Base-by-base conservation (phyloP, 1,140 invertebrate species). In the Arctopsyche grandis region DNA sequence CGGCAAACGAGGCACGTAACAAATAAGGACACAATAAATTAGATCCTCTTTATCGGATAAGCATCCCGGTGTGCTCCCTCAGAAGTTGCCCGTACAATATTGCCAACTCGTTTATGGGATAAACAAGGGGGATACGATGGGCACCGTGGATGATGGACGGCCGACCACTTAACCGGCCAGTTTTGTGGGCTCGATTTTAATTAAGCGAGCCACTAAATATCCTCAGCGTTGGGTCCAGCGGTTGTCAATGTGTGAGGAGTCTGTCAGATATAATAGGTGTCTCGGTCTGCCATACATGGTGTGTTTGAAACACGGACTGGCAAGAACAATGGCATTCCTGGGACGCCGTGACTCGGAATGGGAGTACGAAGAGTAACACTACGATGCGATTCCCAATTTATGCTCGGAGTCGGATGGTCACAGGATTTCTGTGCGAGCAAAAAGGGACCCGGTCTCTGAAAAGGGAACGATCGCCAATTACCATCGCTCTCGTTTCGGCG, bases 11-110 rank as follows among this genome's bases (percentile, higher is more conserved):
- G 46, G 81, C 81, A 82, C 81, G 81, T 82, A 82, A 78, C 81
- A 82, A 82, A 82, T 82, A 82, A 82, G 81, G 78, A 82, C 81
- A 82, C 81, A 76, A 82, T 82, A 82, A 82, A 82, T 82, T 82
- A 80, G 81, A 82, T 82, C 75, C 78, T 79, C 78, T 82, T 82
- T 82, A 82, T 82, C 81, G 66, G 81, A 82, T 82, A 75, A 78
- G 60, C 70, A 71, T 70, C 75, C 24, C 52, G 29, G 69, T 9
- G 16, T 26, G 38, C 26, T n/a, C 69, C 9, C 14, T 12, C 38
- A 71, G 22, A 71, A 26, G 26, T 19, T 66, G 46, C 5, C 69
- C 60, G 60, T 22, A 66, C 60, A 66, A 66, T 66, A 66, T 66
- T 66, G 19, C 60, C 24, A 22, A 22, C 60, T 66, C 24, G 60